Evolutionary conservation across 2,888 invertebrate species (phyloP), one percentile per base, ranked within the genome.

Genomic region (Neocrepidodera transversa): DNA sequence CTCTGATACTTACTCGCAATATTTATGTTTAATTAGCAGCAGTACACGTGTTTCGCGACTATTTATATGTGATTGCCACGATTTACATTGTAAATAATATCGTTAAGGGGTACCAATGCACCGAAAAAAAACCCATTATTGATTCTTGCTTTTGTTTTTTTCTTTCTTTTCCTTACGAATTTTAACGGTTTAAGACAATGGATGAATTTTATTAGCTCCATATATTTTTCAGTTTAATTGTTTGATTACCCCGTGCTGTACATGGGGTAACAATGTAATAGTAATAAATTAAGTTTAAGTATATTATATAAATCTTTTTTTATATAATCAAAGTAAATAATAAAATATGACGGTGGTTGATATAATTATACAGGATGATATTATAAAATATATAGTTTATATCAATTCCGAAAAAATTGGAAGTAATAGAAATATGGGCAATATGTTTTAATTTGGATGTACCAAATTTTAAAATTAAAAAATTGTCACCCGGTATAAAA

Each of bases 21-120:
- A 68, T 68, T 68, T 68, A 68, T 67, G 68, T 64, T 64, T 68
- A 68, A 68, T 68, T 68, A 68, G 64, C 63, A 42, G 58, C 48
- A 57, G 58, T 65, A 68, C 68, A 68, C 68, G 66, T 68, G 68
- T 68, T 64, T 56, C 60, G 60, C 50, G 59, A 66, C 64, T 68
- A 66, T 68, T 68, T 68, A 68, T 66, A 65, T 66, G 68, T 65
- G 66, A 68, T 66, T 68, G 65, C 62, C 64, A 60, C 63, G 64
- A 61, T 68, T 68, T 64, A 60, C 62, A 64, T 64, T 61, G 65
- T 68, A 65, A 66, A 68, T 62, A 62, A 63, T 63, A 58, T 56
- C 60, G 64, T 62, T 66, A 64, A 64, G 58, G 51, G 55, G 60
- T 35, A 45, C 58, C 50, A 42, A 45, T n/a, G 16, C 20, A 38